Conservation (phyloP, 2,797 vertebrate genomes). For the Thunnus albacares region DNA sequence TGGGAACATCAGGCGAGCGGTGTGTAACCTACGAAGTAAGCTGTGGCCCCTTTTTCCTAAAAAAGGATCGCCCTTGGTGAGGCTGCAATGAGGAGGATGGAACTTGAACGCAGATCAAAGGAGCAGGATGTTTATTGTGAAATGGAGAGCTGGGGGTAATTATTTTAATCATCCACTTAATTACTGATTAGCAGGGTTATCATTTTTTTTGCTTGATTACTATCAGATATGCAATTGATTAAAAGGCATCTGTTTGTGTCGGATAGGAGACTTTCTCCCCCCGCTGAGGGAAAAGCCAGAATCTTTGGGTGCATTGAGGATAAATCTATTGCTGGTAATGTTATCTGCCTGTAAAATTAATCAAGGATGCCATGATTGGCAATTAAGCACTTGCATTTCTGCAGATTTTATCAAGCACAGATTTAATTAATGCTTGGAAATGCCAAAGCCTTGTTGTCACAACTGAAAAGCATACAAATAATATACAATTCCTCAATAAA, state of each 20-base stretch:
- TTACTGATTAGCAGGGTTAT: conserved; percentile 59
- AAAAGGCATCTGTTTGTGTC: conserved; percentile 39
- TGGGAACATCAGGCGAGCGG: conserved; percentile 21
- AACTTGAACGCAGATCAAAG: conserved; percentile 46
- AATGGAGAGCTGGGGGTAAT: conserved; percentile 50
- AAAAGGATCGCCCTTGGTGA: conserved; percentile 31
- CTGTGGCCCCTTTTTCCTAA: conserved; percentile 35
- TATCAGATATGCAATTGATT: conserved; percentile 54
- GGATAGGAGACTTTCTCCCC: conserved; percentile 8
- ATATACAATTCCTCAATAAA: background rate
- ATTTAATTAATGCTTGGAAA: conserved; percentile 55
- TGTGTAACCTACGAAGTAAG: conserved; percentile 39
- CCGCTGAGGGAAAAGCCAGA: conserved; percentile 1
- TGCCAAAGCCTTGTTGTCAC: conserved; percentile 1
- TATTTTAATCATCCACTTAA: conserved; percentile 63
- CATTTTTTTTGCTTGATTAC: conserved; percentile 55
- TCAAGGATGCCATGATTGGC: conserved; percentile 47
- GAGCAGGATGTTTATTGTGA: conserved; percentile 45
- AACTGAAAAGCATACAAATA: conserved; percentile 24
- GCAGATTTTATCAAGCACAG: conserved; percentile 44
- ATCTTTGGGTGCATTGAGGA: conserved; percentile 17
- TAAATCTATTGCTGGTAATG: conserved; percentile 23
- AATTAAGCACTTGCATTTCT: conserved; percentile 43
- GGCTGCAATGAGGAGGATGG: conserved; percentile 9
- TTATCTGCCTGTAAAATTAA: conserved; percentile 55